Conservation (phyloP, 30 jellyfish, hydroid and myxozoan genomes). For the Hydractinia symbiolongicarpus region DNA sequence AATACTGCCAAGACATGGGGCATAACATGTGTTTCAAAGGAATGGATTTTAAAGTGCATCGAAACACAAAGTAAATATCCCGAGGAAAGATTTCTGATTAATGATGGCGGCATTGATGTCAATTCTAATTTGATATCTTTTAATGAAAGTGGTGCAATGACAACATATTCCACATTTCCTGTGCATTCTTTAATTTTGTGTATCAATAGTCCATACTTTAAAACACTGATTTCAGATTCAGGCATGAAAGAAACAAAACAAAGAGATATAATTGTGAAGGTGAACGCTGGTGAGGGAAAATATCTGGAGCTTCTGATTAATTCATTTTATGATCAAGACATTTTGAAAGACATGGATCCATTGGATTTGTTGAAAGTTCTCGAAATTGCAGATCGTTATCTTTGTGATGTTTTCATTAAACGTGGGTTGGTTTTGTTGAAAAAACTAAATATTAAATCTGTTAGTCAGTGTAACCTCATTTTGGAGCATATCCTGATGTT, state of each 20-base stretch:
- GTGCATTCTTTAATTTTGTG: conserved; percentile 36
- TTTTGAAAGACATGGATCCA: conserved; percentile 11
- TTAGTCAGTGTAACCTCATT: conserved; percentile 29
- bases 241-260: conserved; percentile 22
- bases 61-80: conserved; percentile 13
- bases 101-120: not conserved
- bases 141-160: not conserved
- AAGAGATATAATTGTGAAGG: conserved; percentile 22
- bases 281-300: conserved; percentile 27
- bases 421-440: conserved; percentile 18
- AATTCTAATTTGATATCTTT: not conserved
- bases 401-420: conserved; percentile 20
- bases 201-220: conserved; percentile 30
- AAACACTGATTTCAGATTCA: conserved; percentile 23
- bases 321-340: conserved; percentile 33
- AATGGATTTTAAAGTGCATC: conserved; percentile 24
- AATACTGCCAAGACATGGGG: conserved; percentile 18
- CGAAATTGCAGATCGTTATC: conserved; percentile 33
- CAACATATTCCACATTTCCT: conserved; percentile 12
- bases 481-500: conserved; percentile 8
- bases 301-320: conserved; percentile 28
- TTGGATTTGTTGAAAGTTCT: conserved; percentile 18
- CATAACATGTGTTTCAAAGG: conserved; percentile 15
- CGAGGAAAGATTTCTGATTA: not conserved
- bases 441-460: not conserved